These are phyloP conservation scores for Schrankia costaestrigalis DNA, from an alignment of 2,888 invertebrate species.

Conservation along the genomic window DNA sequence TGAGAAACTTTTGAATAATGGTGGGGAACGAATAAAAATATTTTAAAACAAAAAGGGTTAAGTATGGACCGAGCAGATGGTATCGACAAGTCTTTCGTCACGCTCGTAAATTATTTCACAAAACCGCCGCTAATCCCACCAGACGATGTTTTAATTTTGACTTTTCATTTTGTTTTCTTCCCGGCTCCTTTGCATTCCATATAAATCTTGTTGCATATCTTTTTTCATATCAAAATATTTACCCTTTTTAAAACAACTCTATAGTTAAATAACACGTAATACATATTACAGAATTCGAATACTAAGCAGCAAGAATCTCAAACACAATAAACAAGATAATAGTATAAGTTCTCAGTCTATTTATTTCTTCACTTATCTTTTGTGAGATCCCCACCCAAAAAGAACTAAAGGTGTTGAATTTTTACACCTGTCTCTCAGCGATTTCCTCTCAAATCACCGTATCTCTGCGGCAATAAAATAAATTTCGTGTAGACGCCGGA, in stretches of 20 bases:
- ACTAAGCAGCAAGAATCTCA: slow-evolving; percentile 49
- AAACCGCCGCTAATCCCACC: slow-evolving; percentile 76
- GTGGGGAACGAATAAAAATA: slow-evolving; percentile 64
- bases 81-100: slow-evolving; percentile 78
- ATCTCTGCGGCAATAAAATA: slow-evolving; percentile 79
- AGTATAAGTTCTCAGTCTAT: slow-evolving; percentile 63
- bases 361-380: slow-evolving; percentile 71
- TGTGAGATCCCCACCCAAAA: slow-evolving; percentile 58
- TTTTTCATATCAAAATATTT: slow-evolving; percentile 57
- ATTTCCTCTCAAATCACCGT: slow-evolving; percentile 77
- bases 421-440: slow-evolving; percentile 78
- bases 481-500: slow-evolving; percentile 77
- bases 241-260: slow-evolving; percentile 42
- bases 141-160: slow-evolving; percentile 76
- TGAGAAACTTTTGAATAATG: slow-evolving; percentile 75
- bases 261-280: slow-evolving; percentile 47
- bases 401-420: slow-evolving; percentile 74
- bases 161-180: slow-evolving; percentile 61
- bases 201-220: slow-evolving; percentile 58
- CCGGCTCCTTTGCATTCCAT: slow-evolving; percentile 55
- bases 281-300: slow-evolving; percentile 55
- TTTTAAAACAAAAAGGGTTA: slow-evolving; percentile 75
- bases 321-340: slow-evolving; percentile 70
- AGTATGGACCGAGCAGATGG: slow-evolving; percentile 73
- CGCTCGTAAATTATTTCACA: slow-evolving; percentile 79